Evolutionary conservation across 2,888 invertebrate species (phyloP).

Genomic region (Phaonia tiefii): DNA sequence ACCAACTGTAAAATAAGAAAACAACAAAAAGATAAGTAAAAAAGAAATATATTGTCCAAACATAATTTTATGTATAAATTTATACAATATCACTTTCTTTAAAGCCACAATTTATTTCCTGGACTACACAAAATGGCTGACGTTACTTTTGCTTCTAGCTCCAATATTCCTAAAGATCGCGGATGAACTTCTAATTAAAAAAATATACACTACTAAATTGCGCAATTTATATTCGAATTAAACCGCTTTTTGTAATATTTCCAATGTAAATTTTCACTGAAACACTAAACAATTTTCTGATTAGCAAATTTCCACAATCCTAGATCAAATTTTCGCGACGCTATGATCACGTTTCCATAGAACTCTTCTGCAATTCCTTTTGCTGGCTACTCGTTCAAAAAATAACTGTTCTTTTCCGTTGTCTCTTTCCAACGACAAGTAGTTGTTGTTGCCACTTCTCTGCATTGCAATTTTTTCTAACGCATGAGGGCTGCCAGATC

Average conservation of each 20-base stretch:
- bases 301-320: neutral
- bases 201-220: too few relatives aligned
- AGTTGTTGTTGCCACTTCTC: conserved; percentile 1
- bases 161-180: too few relatives aligned
- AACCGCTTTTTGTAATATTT: too few relatives aligned
- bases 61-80: conserved; percentile 7
- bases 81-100: conserved; percentile 15
- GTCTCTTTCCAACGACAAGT: neutral
- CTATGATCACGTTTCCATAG: neutral
- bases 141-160: too few relatives aligned
- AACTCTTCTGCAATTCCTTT: conserved; percentile 8
- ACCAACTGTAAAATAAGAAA: conserved; percentile 65
- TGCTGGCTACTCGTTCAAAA: conserved; percentile 3
- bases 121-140: conserved; percentile 1
- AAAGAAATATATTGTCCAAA: neutral
- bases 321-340: neutral
- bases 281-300: conserved; percentile 3
- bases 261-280: too few relatives aligned
- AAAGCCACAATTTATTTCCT: neutral
- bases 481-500: conserved; percentile 25
- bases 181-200: too few relatives aligned
- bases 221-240: too few relatives aligned
- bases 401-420: conserved; percentile 26
- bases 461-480: neutral
- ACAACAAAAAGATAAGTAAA: conserved; percentile 21